Base-by-base conservation (phyloP, 2,888 invertebrate genomes). In the Tortrix viridana region DNA sequence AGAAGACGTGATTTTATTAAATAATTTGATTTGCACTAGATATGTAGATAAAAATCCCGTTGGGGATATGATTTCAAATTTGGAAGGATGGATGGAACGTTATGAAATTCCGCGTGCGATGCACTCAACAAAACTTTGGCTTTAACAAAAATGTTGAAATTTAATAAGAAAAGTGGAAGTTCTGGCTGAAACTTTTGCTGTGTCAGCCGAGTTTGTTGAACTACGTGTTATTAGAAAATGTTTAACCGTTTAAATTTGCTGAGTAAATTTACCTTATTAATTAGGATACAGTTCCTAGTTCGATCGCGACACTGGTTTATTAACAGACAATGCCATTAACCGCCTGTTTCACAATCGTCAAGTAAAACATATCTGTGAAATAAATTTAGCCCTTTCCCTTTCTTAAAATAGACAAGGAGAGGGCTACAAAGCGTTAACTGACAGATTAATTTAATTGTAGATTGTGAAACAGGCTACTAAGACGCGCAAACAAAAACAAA, bases 401-500 rank as follows among this genome's bases (percentile, higher is more conserved):
- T n/a, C n/a, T n/a, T n/a, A n/a, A n/a, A n/a, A n/a, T n/a, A n/a
- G n/a, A n/a, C n/a, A n/a, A n/a, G n/a, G n/a, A n/a, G n/a, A n/a
- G n/a, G n/a, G n/a, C n/a, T n/a, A n/a, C n/a, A n/a, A n/a, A n/a
- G n/a, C n/a, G n/a, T n/a, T n/a, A n/a, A n/a, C n/a, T n/a, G n/a
- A n/a, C n/a, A n/a, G n/a, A n/a, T n/a, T n/a, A n/a, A n/a, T n/a
- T n/a, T n/a, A n/a, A n/a, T n/a, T n/a, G n/a, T n/a, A n/a, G n/a
- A n/a, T n/a, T n/a, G n/a, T n/a, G n/a, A n/a, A n/a, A n/a, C n/a
- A n/a, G n/a, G n/a, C n/a, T n/a, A n/a, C n/a, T n/a, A 60, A 61
- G 59, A 64, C 62, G 68, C 54, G 61, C 65, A 66, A 70, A 71
- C 70, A 72, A 75, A 71, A 71, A 72, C 67, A 68, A 61, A 69